Conservation (phyloP, 1,140 invertebrate species). For the Drosophila biarmipes region DNA sequence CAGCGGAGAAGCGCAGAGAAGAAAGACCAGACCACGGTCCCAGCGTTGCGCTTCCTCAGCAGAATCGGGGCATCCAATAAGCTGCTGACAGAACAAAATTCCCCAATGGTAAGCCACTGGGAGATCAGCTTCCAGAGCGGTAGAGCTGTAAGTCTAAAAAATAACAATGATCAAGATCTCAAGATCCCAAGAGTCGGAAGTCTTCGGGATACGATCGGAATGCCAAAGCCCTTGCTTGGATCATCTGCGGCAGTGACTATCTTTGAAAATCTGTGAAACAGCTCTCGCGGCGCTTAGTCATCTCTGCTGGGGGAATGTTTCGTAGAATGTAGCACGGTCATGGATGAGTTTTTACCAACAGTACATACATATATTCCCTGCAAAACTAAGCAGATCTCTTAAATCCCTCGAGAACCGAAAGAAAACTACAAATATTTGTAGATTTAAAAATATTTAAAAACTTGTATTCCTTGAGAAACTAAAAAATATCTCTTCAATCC, state of each 20-base stretch:
- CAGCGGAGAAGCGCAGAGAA: constrained; percentile 10
- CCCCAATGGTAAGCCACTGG: constrained; percentile 68
- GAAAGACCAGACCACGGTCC: constrained; percentile 21
- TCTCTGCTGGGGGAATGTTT: constrained; percentile 9
- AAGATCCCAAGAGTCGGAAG: constrained; percentile 18
- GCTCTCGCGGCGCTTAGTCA: constrained; percentile 12
- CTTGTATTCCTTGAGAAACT: too few relatives aligned
- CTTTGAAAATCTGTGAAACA: constrained; percentile 3
- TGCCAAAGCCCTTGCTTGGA: constrained; percentile 9
- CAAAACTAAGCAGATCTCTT: neutral
- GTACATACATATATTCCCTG: neutral
- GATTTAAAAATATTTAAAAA: too few relatives aligned
- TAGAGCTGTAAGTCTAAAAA: neutral
- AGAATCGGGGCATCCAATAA: constrained; percentile 51
- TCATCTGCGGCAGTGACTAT: constrained; percentile 18
- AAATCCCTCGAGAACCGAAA: neutral
- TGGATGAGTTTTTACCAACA: constrained; percentile 7
- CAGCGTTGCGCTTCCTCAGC: constrained; percentile 66
- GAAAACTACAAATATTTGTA: too few relatives aligned
- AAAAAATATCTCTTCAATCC: too few relatives aligned
- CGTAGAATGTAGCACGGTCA: constrained; percentile 9
- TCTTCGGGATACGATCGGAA: constrained; percentile 6
- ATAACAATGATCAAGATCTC: neutral
- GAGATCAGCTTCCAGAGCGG: constrained; percentile 45
- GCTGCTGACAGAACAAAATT: constrained; percentile 70